Base-by-base conservation (phyloP, 2,113 vertebrate genomes). In the Ibidorhyncha struthersii region DNA sequence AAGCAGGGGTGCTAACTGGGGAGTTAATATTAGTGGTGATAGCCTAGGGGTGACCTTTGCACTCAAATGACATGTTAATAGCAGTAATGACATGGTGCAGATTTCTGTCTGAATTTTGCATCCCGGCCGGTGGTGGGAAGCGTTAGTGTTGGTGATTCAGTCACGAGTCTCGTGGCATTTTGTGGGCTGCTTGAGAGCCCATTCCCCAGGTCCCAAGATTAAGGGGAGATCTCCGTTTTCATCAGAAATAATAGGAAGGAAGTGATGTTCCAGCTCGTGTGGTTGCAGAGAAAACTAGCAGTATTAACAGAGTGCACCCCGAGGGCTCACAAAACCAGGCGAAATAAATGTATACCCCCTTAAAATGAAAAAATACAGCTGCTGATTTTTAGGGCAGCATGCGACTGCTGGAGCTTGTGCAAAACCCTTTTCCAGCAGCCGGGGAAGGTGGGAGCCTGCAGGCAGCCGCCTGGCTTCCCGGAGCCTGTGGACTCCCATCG, bases 71-170 rank as follows among this genome's bases (percentile, higher is more conserved):
- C 21, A 8, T 30, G 62, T 40, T 74, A 80, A 52, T 72, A 80
- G 29, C 38, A 52, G 23, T 56, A 59, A 14, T 20, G 34, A 40
- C 82, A 47, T 8, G 25, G 23, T 76, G 36, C 40, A 72, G 52
- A 15, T 43, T 5, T 0, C 34, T 63, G 55, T 47, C 61, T 82
- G 74, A 82, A 12, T 67, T 79, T 66, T 69, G 36, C 2, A 2
- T 62, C n/a, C 30, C 43, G 55, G 43, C 25, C 55, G 47, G 19
- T 49, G 50, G 16, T 1, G 11, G 38, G 47, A 90, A 56, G 62
- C 1, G 0, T 43, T 61, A 20, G 25, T 3, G 25, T 22, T 58
- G 49, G 72, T 45, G 43, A 71, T 71, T 82, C 27, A 40, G 0
- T 62, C 49, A 34, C 0, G 1, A 78, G 30, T 66, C 40, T 78